These are phyloP conservation scores for Drosophila dunni DNA, from an alignment of 1,140 invertebrate species.

Conservation along the genomic window DNA sequence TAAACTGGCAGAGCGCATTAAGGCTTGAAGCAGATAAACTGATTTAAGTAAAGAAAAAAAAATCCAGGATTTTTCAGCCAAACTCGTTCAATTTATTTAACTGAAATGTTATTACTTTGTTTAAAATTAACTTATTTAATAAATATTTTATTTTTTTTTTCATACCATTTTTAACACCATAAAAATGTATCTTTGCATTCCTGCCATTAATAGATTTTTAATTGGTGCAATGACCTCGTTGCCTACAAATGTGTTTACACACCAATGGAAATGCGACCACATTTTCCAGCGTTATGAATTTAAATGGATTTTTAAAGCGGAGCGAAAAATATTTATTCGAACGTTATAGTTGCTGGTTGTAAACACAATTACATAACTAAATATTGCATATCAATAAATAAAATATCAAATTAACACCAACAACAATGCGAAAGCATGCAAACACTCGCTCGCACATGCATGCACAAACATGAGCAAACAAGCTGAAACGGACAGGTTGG, in stretches of 20 bases:
- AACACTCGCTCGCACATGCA: slow-evolving; percentile 17
- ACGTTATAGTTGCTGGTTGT: slow-evolving; percentile 27
- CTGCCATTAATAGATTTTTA: slow-evolving; percentile 8
- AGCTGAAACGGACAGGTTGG: neutral
- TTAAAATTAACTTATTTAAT: too few species aligned
- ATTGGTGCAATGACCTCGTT: slow-evolving; percentile 19
- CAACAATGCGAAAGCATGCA: slow-evolving; percentile 15
- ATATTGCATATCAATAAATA: slow-evolving; percentile 80
- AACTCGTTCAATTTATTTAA: too few species aligned
- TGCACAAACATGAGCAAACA: slow-evolving; percentile 9
- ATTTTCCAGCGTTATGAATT: slow-evolving; percentile 18
- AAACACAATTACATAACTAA: slow-evolving; percentile 76
- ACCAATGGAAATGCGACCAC: slow-evolving; percentile 3
- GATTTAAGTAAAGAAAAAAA: neutral
- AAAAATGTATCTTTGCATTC: neutral
- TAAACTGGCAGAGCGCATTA: slow-evolving; percentile 7
- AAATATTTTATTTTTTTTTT: neutral
- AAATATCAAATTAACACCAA: slow-evolving; percentile 82
- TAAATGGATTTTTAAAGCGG: slow-evolving; percentile 30
- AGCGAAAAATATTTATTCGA: slow-evolving; percentile 53
- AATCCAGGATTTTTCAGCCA: neutral
- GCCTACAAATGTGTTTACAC: slow-evolving; percentile 4
- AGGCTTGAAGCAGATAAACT: neutral
- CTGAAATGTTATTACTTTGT: too few species aligned
- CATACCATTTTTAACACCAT: too few species aligned